Conservation (phyloP, 2,888 invertebrate species). For the Lordiphosa andalusiaca region DNA sequence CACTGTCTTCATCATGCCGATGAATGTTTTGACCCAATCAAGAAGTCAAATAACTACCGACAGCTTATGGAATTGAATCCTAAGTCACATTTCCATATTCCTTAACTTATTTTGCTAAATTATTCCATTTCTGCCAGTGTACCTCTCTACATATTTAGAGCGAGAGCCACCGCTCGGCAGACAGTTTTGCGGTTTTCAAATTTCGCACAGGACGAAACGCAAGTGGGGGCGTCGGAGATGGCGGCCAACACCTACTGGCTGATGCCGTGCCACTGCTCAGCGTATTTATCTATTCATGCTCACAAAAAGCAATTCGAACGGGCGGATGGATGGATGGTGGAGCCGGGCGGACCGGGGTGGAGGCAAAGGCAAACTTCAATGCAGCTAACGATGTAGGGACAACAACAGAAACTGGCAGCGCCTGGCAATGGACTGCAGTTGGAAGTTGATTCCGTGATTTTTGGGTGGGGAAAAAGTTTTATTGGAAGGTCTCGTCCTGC, state of each 20-base stretch:
- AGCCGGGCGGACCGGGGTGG: background rate
- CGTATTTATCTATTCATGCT: constrained; percentile 74
- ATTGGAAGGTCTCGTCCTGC: constrained; percentile 46
- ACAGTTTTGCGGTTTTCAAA: constrained; percentile 65
- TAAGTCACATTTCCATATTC: too few species aligned
- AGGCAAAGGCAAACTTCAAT: constrained; percentile 54
- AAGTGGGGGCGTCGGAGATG: constrained; percentile 7
- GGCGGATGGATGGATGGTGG: constrained; percentile 3
- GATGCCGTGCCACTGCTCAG: constrained; percentile 37
- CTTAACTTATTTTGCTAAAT: too few species aligned
- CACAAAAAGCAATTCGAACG: constrained; percentile 58
- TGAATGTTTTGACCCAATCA: too few species aligned
- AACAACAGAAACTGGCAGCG: constrained; percentile 40
- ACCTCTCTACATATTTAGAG: constrained; percentile 17
- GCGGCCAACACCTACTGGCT: constrained; percentile 31
- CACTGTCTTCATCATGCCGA: too few species aligned
- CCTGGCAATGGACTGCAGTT: constrained; percentile 59
- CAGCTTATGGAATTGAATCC: too few species aligned
- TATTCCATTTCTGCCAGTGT: background rate
- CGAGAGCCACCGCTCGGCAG: constrained; percentile 22
- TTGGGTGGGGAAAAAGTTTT: constrained; percentile 55
- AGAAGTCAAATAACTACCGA: too few species aligned
- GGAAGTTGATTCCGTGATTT: constrained; percentile 71
- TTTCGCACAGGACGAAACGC: constrained; percentile 33
- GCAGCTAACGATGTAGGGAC: constrained; percentile 70